Percentiles rank a stretch among this genome's conserved stretches.
Evolutionary conservation across 2,797 vertebrate species (phyloP).

Genomic region (Halcyon chelicuti): DNA sequence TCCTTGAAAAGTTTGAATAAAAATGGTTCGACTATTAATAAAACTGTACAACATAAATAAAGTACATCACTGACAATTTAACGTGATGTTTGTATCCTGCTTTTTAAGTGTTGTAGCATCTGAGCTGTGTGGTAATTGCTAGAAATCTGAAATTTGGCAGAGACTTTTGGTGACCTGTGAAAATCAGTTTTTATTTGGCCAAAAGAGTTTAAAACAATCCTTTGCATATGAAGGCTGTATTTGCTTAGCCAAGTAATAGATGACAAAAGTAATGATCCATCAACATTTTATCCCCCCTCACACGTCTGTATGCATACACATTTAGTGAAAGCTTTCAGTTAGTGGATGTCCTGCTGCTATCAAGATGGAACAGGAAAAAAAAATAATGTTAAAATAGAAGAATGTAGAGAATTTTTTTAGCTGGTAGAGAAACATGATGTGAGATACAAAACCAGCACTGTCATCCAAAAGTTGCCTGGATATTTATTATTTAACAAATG

Average conservation of each 20-base stretch:
- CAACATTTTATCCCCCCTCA: not conserved
- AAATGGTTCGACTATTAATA: not conserved
- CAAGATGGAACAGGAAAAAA: not conserved
- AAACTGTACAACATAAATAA: not conserved
- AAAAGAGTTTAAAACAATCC: not conserved
- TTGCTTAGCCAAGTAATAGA: not conserved
- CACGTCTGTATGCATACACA: rapidly evolving
- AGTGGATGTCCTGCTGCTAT: not conserved
- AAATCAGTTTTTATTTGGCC: not conserved
- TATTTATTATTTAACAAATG: not conserved
- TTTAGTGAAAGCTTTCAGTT: not conserved
- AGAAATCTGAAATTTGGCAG: not conserved
- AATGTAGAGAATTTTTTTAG: not conserved
- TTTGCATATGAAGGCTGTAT: not conserved
- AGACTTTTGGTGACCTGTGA: not conserved
- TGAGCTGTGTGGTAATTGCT: not conserved
- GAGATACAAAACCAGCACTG: not conserved
- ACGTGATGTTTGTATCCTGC: not conserved
- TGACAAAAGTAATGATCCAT: not conserved
- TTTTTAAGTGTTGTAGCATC: not conserved
- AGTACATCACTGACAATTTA: not conserved
- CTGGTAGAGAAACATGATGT: not conserved
- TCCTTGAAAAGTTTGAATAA: not conserved
- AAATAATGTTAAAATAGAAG: not conserved
- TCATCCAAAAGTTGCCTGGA: not conserved